These are phyloP conservation scores for Tokudaia tokunoshimensis DNA, from an alignment of 2,797 vertebrate genomes.

Conservation along the genomic window DNA sequence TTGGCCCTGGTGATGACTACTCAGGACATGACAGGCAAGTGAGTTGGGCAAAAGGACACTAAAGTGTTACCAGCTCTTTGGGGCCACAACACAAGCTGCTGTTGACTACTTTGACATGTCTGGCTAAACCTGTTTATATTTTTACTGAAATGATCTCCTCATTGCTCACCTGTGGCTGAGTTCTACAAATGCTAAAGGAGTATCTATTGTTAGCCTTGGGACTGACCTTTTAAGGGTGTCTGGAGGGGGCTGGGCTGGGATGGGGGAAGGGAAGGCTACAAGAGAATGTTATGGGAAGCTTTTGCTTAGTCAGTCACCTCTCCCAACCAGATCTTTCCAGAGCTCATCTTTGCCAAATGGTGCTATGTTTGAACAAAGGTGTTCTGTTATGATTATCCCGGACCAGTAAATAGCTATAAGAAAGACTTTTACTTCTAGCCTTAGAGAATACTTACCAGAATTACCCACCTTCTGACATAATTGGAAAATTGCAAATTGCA, in stretches of 20 bases:
- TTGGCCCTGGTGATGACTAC: too few species aligned
- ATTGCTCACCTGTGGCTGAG: not conserved
- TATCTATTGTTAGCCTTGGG: not conserved
- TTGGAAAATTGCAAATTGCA: not conserved
- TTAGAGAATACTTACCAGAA: not conserved
- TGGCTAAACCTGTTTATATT: not conserved
- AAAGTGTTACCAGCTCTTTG: not conserved
- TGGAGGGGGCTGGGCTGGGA: not conserved
- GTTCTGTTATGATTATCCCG: not conserved
- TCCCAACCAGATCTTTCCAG: not conserved
- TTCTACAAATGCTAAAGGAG: not conserved
- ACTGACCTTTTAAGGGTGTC: not conserved
- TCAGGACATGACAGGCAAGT: not conserved
- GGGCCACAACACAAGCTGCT: not conserved
- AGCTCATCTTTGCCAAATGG: not conserved
- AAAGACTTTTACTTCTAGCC: not conserved
- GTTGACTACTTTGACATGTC: not conserved
- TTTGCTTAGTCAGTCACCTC: not conserved
- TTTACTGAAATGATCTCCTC: conserved; percentile 1
- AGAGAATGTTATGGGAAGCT: not conserved
- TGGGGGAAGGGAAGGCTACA: fast-evolving
- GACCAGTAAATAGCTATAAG: not conserved
- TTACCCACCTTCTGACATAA: conserved; percentile 13
- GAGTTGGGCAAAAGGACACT: not conserved
- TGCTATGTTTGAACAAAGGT: not conserved